These are phyloP conservation scores for Pseudochirops cupreus DNA, from an alignment of 2,797 vertebrate species.

Conservation along the genomic window DNA sequence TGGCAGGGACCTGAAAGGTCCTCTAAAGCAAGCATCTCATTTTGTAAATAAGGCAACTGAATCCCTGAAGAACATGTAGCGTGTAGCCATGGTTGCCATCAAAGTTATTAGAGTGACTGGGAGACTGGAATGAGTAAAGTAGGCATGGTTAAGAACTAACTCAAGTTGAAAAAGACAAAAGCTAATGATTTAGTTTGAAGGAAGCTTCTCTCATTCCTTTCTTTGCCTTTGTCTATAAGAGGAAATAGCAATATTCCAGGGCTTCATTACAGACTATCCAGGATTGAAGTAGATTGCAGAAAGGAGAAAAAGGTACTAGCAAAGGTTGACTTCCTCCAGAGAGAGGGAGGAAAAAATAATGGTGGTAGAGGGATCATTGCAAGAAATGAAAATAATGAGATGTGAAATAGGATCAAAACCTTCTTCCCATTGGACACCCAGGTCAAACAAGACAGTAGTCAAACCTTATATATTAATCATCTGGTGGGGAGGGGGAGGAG, in stretches of 20 bases:
- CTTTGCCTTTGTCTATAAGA: background rate
- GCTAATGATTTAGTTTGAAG: background rate
- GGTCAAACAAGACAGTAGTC: background rate
- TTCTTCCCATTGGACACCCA: background rate
- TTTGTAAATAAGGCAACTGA: background rate
- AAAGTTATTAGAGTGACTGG: background rate
- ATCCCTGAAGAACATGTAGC: background rate
- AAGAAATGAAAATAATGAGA: background rate
- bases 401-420: background rate
- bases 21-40: background rate
- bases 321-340: background rate
- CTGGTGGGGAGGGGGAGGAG: background rate
- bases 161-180: background rate
- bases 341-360: background rate
- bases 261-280: background rate
- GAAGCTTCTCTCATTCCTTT: background rate
- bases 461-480: background rate
- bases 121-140: background rate
- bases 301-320: background rate
- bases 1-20: background rate
- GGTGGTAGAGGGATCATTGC: background rate
- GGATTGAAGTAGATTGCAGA: background rate
- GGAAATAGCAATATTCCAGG: background rate
- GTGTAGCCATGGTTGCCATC: background rate
- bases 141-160: background rate